Base-by-base conservation (phyloP, 2,888 invertebrate species). In the Leucozona laternaria region DNA sequence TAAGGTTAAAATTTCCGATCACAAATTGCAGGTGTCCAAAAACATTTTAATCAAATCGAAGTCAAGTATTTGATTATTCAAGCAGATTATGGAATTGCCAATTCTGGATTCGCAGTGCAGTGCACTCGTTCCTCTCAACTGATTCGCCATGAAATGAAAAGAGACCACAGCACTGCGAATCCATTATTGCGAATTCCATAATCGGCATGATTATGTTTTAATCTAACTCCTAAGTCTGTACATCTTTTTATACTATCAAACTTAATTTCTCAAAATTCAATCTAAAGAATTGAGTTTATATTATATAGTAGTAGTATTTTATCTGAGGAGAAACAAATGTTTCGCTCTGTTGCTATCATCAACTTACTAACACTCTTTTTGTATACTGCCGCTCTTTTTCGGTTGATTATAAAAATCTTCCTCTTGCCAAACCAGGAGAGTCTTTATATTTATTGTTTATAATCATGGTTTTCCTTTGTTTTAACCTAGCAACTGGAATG, bases 341-440 rank as follows among this genome's bases (percentile, higher is more conserved):
- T 86, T 73, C 85, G 85, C 86, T 82, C 78, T 48, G 82, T 86
- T 86, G 86, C 86, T 68, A 58, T n/a, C 50, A 55, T 70, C 50
- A 37, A 81, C 70, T 34, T 53, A n/a, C 2, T 25, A 22, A 13
- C 45, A 43, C 43, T 78, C 60, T 53, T 15, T 53, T 13, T 13
- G 7, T 37, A 15, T 37, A 34, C 10, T 34, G 3, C 43, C 13
- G 22, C 22, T 66, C 34, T 80, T 45, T 28, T 48, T 31, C 40
- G 25, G 13, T 62, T 77, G 48, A 55, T 17, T 20, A 28, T 7
- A 34, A 15, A 45, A 17, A 37, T 68, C 28, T 70, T 77, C 78
- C 85, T 73, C 62, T 58, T 57, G 55, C 43, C 40, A 76, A 40
- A 78, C 50, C 53, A 40, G 64, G 64, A 71, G 62, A 73, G 73